Percentiles rank a stretch among this genome's conserved stretches.
These are phyloP conservation scores for Pangasius djambal DNA, from an alignment of 2,797 vertebrate genomes.

Conservation along the genomic window DNA sequence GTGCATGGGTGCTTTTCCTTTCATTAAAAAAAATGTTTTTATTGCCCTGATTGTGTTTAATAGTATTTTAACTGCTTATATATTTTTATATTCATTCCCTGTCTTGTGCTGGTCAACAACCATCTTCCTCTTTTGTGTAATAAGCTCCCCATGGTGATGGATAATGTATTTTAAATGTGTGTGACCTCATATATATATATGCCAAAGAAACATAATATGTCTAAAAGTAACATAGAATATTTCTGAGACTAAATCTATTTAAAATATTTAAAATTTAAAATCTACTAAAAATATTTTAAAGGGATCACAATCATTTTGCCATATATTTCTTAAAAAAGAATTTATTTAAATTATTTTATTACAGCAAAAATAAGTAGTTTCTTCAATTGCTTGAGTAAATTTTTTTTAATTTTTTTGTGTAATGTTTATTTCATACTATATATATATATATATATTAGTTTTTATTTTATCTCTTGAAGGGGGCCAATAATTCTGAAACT, in stretches of 20 bases:
- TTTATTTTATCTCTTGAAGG: background rate
- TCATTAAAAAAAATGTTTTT: background rate
- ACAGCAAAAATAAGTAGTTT: background rate
- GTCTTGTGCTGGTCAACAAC: background rate
- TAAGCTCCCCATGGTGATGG: background rate
- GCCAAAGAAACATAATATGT: background rate
- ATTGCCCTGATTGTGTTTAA: background rate
- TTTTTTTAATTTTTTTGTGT: background rate
- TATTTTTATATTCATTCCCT: slow-evolving; percentile 4
- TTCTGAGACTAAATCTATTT: background rate
- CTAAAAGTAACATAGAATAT: background rate
- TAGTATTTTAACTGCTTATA: background rate
- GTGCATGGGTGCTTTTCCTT: background rate
- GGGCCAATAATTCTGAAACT: background rate
- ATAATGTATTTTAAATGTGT: background rate
- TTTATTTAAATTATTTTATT: background rate
- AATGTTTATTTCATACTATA: background rate
- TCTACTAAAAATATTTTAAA: background rate
- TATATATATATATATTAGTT: no score
- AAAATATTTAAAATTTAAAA: no score
- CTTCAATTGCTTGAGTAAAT: background rate
- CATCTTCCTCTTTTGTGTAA: background rate
- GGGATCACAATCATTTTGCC: background rate
- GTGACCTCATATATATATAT: background rate
- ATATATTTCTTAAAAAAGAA: background rate